Percentiles rank a stretch among this genome's conserved stretches.
Conservation (phyloP, 2,797 vertebrate species). For the Masticophis lateralis region DNA sequence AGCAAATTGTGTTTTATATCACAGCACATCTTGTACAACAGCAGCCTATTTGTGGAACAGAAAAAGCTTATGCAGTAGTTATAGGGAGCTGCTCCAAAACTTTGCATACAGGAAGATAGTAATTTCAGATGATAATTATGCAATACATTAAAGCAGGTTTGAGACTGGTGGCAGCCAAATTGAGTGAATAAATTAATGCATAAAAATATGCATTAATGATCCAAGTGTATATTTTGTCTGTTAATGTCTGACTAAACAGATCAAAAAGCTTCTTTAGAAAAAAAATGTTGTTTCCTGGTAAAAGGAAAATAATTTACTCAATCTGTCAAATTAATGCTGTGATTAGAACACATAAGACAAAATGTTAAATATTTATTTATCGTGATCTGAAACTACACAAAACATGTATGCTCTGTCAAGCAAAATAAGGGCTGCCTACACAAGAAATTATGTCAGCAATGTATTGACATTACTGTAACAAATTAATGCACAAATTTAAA, state of each 20-base stretch:
- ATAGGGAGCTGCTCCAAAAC: neutral
- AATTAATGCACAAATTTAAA: neutral
- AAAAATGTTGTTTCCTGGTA: neutral
- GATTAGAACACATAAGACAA: slow-evolving; percentile 18
- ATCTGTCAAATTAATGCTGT: neutral
- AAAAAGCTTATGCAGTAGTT: neutral
- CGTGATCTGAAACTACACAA: neutral
- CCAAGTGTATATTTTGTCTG: neutral
- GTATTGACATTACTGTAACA: neutral
- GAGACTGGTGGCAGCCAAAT: neutral
- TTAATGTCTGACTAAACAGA: neutral
- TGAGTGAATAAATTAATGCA: neutral
- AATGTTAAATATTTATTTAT: slow-evolving; percentile 9
- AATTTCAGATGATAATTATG: neutral
- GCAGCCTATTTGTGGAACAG: too few relatives aligned
- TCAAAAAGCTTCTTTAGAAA: neutral
- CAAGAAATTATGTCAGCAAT: neutral
- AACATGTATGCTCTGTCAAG: neutral
- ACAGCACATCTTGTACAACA: neutral
- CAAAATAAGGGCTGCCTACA: neutral
- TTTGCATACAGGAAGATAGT: neutral
- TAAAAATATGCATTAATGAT: neutral
- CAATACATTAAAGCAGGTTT: slow-evolving; percentile 4
- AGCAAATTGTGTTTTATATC: neutral
- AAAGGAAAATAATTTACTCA: slow-evolving; percentile 10